A percentile compares a stretch with the other conserved stretches of the same genome.
Conservation (phyloP, 2,888 invertebrate species). For the Pollenia griseotomentosa region DNA sequence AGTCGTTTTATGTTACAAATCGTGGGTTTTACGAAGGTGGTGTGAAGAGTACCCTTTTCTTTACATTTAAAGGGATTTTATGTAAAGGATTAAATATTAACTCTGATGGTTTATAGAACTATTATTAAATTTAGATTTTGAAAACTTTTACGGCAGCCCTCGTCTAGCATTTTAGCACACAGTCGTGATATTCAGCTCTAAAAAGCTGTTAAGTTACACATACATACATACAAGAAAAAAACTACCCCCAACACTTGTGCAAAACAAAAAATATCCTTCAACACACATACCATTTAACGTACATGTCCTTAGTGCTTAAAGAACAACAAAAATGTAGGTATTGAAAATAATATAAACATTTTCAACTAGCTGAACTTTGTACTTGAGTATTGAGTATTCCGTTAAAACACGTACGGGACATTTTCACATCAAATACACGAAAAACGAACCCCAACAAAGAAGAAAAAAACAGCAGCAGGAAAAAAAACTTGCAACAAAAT, state of each 20-base stretch:
- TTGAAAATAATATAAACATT: conserved; percentile 24
- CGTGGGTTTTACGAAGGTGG: background rate
- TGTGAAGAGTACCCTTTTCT: too few species aligned
- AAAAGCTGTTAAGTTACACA: conserved; percentile 24
- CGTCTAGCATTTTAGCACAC: too few species aligned
- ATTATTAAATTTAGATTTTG: too few species aligned
- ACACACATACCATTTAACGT: background rate
- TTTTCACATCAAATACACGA: conserved; percentile 56
- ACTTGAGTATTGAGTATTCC: conserved; percentile 49
- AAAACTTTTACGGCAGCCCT: too few species aligned
- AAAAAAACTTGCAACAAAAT: conserved; percentile 7
- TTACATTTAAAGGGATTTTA: too few species aligned
- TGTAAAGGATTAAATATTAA: too few species aligned
- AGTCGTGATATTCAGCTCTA: background rate
- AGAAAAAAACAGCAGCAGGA: conserved; percentile 11
- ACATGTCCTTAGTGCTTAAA: background rate
- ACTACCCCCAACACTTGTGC: background rate
- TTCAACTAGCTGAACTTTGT: conserved; percentile 18
- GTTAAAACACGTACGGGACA: conserved; percentile 61
- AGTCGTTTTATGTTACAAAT: conserved; percentile 2
- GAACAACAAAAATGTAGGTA: background rate
- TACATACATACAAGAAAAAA: background rate
- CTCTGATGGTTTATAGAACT: too few species aligned
- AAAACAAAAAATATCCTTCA: background rate
- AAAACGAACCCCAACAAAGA: background rate